These are phyloP conservation scores for Eutolmus rufibarbis DNA, from an alignment of 2,888 invertebrate species.

Conservation along the genomic window DNA sequence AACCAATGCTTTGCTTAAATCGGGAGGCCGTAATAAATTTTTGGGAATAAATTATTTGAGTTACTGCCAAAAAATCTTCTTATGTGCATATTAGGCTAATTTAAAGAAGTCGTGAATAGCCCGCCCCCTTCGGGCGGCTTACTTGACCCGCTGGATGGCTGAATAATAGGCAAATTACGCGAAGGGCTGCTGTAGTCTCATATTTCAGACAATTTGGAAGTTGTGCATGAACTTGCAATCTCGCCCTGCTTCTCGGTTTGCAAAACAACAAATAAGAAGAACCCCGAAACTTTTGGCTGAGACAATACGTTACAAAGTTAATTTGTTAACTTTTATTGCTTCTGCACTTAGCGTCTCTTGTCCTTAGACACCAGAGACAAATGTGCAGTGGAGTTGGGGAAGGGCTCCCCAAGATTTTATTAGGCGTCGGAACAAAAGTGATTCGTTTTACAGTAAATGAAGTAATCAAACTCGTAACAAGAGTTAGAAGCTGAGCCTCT, in stretches of 20 bases:
- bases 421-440: neutral
- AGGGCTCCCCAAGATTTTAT: neutral
- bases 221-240: conserved; percentile 12
- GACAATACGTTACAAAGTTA: conserved; percentile 34
- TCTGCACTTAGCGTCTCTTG: conserved; percentile 1
- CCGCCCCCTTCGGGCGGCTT: neutral
- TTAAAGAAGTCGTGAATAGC: conserved; percentile 18
- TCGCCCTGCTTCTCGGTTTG: neutral
- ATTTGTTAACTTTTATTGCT: conserved; percentile 37
- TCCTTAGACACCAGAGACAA: conserved; percentile 8
- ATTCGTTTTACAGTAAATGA: neutral
- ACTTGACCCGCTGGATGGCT: neutral
- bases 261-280: conserved; percentile 3
- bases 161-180: conserved; percentile 36
- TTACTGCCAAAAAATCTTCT: conserved; percentile 37
- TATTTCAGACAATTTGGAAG: conserved; percentile 33
- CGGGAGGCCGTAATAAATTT: conserved; percentile 6
- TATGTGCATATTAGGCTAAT: conserved; percentile 26
- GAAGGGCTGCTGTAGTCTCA: neutral
- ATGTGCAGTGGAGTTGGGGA: neutral
- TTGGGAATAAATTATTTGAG: conserved; percentile 41
- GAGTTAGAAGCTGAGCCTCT: neutral
- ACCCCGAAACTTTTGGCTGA: conserved; percentile 23
- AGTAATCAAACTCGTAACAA: conserved; percentile 1
- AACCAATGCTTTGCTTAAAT: neutral